phyloP scores from a whole-genome alignment of 2,797 vertebrate genomes.

The Apogon talboti region DNA sequence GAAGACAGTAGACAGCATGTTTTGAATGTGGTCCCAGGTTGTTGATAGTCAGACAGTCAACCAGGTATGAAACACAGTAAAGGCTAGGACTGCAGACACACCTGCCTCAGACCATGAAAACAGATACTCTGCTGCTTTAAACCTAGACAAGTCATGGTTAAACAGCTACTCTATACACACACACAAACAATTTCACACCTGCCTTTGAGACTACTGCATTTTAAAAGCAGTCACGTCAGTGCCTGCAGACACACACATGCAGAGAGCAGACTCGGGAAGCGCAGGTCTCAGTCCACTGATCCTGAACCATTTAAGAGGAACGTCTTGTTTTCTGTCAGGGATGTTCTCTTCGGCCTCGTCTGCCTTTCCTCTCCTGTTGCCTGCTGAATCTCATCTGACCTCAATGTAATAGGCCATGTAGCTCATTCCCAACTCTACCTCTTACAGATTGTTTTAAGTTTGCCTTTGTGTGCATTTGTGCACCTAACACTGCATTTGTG shows the following conservation, averaged over 20 bases:
- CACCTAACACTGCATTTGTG: conserved; percentile 39
- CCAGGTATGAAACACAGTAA: conserved; percentile 73
- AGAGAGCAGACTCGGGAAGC: conserved; percentile 56
- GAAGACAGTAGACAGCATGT: conserved; percentile 26
- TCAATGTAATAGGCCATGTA: conserved; percentile 65
- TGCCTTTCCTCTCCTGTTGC: conserved; percentile 56
- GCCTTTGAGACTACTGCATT: conserved; percentile 59
- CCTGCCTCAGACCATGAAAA: conserved; percentile 74
- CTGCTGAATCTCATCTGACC: conserved; percentile 74
- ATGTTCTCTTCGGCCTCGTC: conserved; percentile 70
- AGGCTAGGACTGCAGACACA: conserved; percentile 38
- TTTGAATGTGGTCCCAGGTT: conserved; percentile 57
- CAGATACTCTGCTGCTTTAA: conserved; percentile 75
- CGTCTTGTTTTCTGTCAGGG: conserved; percentile 81
- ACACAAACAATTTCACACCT: conserved; percentile 68
- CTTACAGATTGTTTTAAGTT: conserved; percentile 67
- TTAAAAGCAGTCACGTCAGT: conserved; percentile 73
- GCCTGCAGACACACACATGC: conserved; percentile 52
- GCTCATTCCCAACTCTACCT: conserved; percentile 54
- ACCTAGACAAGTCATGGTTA: conserved; percentile 74
- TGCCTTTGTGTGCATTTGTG: conserved; percentile 28
- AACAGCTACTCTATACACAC: conserved; percentile 48
- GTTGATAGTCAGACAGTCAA: conserved; percentile 72
- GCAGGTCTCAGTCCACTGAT: conserved; percentile 80
- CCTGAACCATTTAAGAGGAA: conserved; percentile 80